phyloP scores from a whole-genome alignment of 2,888 invertebrate genomes.

The Eubasilissa splendida region DNA sequence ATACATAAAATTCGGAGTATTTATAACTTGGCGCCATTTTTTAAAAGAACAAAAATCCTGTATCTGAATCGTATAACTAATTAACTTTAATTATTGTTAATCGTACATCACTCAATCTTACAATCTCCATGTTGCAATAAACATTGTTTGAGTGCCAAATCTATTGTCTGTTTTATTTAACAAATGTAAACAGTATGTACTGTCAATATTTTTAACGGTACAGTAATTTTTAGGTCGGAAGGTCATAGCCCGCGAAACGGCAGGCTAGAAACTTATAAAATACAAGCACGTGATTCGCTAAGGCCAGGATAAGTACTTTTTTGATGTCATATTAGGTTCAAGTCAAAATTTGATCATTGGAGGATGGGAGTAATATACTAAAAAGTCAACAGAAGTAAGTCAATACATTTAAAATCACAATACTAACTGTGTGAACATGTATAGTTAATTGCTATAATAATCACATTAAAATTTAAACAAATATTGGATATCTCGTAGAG shows the following conservation, averaged over 20 bases:
- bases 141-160: neutral
- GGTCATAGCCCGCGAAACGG: slow-evolving; percentile 44
- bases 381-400: too few species aligned
- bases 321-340: too few species aligned
- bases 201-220: slow-evolving; percentile 34
- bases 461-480: too few species aligned
- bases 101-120: neutral
- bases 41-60: slow-evolving; percentile 1
- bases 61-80: neutral
- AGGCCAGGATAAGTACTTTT: too few species aligned
- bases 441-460: too few species aligned
- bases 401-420: too few species aligned
- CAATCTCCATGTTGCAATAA: neutral
- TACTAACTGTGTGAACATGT: too few species aligned
- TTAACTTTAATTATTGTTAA: too few species aligned
- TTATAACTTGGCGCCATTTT: slow-evolving; percentile 31
- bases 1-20: neutral
- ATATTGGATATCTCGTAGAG: too few species aligned
- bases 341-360: too few species aligned
- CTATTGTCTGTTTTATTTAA: neutral
- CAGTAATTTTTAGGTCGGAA: slow-evolving; percentile 43
- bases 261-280: neutral
- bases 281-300: too few species aligned
- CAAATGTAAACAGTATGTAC: neutral
- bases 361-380: too few species aligned